A percentile compares a stretch with the other conserved stretches of the same genome.
These are phyloP conservation scores for Cisticola juncidis DNA, from an alignment of 2,113 vertebrate genomes.

Conservation along the genomic window DNA sequence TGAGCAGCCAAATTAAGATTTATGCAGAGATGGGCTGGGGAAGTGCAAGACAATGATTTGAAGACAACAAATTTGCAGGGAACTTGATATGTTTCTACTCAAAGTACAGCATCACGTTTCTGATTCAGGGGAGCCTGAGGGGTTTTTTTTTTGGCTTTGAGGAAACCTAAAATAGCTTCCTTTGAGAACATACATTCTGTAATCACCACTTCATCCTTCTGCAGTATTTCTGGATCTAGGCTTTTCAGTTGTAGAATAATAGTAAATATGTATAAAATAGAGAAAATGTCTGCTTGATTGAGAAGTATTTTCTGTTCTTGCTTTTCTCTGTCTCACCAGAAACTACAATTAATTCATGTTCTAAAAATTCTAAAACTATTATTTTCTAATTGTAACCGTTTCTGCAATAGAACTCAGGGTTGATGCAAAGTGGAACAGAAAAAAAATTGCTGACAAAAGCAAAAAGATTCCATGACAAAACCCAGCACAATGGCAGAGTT, in stretches of 20 bases:
- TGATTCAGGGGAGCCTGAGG: background rate
- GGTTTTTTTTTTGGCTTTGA: background rate
- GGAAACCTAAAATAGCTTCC: slow-evolving; percentile 5
- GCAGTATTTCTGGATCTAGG: background rate
- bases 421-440: background rate
- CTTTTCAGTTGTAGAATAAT: background rate
- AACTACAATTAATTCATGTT: background rate
- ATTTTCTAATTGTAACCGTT: background rate
- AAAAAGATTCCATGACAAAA: background rate
- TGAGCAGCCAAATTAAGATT: background rate
- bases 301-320: background rate
- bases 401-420: background rate
- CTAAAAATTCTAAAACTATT: background rate
- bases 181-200: background rate
- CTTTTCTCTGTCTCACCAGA: background rate
- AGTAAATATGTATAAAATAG: background rate
- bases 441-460: background rate
- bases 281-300: background rate
- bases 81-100: background rate
- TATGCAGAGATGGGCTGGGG: background rate
- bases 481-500: background rate
- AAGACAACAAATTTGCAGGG: slow-evolving; percentile 1
- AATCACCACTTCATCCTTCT: background rate
- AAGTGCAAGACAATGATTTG: background rate
- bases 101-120: background rate